Conservation (phyloP, 2,113 vertebrate species). For the Nibea albiflora region DNA sequence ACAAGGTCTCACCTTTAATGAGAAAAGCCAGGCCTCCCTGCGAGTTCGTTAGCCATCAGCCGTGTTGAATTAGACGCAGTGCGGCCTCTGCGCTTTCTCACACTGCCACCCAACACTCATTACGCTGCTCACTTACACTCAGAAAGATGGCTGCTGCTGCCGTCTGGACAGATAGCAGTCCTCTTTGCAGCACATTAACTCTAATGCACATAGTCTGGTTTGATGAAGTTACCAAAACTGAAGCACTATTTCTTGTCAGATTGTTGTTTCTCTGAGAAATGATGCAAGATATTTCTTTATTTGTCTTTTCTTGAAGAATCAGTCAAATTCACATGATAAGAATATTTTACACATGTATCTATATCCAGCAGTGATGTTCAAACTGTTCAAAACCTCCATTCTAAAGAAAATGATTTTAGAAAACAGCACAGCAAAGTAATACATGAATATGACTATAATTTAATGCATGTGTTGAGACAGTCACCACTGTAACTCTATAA, state of each 20-base stretch:
- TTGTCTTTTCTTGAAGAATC: background rate
- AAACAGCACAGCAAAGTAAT: background rate
- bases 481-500: background rate
- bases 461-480: background rate
- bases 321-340: background rate
- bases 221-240: background rate
- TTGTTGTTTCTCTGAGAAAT: background rate
- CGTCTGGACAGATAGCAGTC: background rate
- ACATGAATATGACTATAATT: background rate
- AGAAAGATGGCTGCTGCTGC: background rate
- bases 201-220: background rate
- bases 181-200: background rate
- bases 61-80: constrained; percentile 62
- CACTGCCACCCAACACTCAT: background rate
- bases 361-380: background rate
- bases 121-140: constrained; percentile 24
- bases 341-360: background rate
- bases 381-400: background rate
- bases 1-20: constrained; percentile 75
- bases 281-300: background rate
- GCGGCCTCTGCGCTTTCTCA: constrained; percentile 48
- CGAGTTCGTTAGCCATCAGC: constrained; percentile 70
- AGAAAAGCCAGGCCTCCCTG: constrained; percentile 71
- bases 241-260: background rate
- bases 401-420: background rate